These are phyloP conservation scores for Pimephales promelas DNA, from an alignment of 2,113 vertebrate species.

Conservation along the genomic window DNA sequence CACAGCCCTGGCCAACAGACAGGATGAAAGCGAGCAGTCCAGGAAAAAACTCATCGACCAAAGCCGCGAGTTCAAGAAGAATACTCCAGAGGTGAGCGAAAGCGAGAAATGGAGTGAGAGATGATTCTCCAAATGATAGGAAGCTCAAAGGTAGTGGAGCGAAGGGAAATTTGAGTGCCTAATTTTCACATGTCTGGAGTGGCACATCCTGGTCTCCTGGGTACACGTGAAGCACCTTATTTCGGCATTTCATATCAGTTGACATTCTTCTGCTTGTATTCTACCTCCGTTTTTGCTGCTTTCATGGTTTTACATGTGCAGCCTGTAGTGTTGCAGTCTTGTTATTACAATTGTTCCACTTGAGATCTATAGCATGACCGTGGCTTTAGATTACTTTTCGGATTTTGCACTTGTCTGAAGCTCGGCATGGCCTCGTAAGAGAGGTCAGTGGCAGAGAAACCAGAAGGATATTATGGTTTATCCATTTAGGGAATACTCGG, in stretches of 20 bases:
- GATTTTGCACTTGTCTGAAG: constrained; percentile 32
- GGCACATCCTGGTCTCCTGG: constrained; percentile 11
- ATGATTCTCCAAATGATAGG: constrained; percentile 1
- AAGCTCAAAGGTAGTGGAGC: neutral
- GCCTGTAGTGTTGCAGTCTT: neutral
- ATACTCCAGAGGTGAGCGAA: constrained; percentile 87
- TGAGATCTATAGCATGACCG: neutral
- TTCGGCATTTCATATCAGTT: neutral
- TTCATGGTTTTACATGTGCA: neutral
- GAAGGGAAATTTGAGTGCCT: constrained; percentile 3
- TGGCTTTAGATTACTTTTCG: neutral
- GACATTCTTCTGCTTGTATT: neutral
- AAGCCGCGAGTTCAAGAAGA: constrained; percentile 92
- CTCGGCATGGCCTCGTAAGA: neutral
- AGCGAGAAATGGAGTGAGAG: constrained; percentile 1
- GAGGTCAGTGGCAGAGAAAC: constrained; percentile 33
- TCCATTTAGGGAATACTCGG: constrained; percentile 55
- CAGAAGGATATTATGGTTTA: constrained; percentile 41
- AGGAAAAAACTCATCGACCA: constrained; percentile 91
- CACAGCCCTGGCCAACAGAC: constrained; percentile 86
- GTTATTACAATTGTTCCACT: constrained; percentile 28
- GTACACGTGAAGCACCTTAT: constrained; percentile 22
- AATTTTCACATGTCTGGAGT: constrained; percentile 7
- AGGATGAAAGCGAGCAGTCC: constrained; percentile 93
- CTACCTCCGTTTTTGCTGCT: neutral